A percentile compares a stretch with the other conserved stretches of the same genome.
Evolutionary conservation across 2,113 vertebrate genomes (phyloP).

Genomic region (Dunckerocampus dactyliophorus): DNA sequence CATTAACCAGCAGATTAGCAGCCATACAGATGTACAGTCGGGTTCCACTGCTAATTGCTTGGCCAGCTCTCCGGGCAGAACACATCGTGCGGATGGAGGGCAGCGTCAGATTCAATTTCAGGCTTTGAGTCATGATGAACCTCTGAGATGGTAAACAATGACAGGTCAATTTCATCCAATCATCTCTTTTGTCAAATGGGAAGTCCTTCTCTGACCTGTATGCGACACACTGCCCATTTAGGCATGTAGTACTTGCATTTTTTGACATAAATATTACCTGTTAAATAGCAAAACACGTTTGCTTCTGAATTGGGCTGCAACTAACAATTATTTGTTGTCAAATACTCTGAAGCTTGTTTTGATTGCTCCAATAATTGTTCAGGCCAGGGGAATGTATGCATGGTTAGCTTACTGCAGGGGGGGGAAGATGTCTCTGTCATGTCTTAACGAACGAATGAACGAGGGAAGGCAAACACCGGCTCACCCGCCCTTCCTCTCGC

Average conservation of each 20-base stretch:
- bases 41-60: constrained; percentile 21
- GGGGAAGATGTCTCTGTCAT: too few relatives aligned
- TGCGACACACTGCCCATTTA: neutral
- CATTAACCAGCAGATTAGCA: constrained; percentile 20
- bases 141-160: constrained; percentile 14
- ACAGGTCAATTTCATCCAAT: constrained; percentile 4
- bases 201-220: constrained; percentile 1
- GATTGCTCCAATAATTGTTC: too few relatives aligned
- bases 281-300: too few relatives aligned
- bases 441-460: too few relatives aligned
- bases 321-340: too few relatives aligned
- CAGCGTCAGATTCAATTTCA: constrained; percentile 22
- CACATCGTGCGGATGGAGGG: constrained; percentile 21
- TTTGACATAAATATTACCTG: too few relatives aligned
- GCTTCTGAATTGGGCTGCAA: too few relatives aligned
- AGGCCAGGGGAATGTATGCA: too few relatives aligned
- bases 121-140: constrained; percentile 19
- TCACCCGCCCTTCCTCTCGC: too few relatives aligned
- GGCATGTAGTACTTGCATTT: neutral
- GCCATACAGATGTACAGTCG: constrained; percentile 21
- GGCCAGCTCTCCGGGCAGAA: constrained; percentile 12
- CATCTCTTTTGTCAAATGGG: neutral
- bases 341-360: too few relatives aligned
- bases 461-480: too few relatives aligned
- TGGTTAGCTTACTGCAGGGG: too few relatives aligned